Evolutionary conservation across 2,113 vertebrate species (phyloP).

Genomic region (Addax nasomaculatus): DNA sequence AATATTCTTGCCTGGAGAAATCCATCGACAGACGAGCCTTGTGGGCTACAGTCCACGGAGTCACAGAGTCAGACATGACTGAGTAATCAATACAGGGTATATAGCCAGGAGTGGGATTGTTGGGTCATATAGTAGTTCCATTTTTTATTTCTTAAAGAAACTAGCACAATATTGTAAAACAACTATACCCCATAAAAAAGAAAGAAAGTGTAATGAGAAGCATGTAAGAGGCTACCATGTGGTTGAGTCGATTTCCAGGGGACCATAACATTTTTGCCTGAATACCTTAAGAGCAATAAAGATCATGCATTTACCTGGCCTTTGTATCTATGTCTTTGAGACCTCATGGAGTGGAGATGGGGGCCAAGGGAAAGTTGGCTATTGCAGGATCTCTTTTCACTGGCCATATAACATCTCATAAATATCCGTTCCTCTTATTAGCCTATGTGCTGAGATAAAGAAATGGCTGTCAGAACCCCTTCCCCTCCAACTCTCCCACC

Average conservation of each 20-base stretch:
- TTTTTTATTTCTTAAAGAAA: neutral
- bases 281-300: neutral
- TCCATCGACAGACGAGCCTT: neutral
- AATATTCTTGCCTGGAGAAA: neutral
- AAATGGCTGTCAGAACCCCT: neutral
- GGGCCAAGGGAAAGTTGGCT: neutral
- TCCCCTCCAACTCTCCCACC: neutral
- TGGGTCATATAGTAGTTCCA: neutral
- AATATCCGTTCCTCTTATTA: neutral
- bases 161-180: neutral
- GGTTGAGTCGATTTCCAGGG: neutral
- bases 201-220: neutral
- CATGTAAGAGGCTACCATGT: neutral
- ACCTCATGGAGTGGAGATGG: fast-evolving
- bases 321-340: neutral
- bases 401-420: neutral
- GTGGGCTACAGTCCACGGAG: neutral
- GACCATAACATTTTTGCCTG: neutral
- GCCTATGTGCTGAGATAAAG: neutral
- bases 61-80: neutral
- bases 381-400: neutral
- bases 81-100: neutral
- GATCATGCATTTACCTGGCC: neutral
- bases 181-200: neutral
- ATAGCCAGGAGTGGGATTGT: neutral